phyloP scores from a whole-genome alignment of 2,797 vertebrate species.

The Gadopsis bispinosus region DNA sequence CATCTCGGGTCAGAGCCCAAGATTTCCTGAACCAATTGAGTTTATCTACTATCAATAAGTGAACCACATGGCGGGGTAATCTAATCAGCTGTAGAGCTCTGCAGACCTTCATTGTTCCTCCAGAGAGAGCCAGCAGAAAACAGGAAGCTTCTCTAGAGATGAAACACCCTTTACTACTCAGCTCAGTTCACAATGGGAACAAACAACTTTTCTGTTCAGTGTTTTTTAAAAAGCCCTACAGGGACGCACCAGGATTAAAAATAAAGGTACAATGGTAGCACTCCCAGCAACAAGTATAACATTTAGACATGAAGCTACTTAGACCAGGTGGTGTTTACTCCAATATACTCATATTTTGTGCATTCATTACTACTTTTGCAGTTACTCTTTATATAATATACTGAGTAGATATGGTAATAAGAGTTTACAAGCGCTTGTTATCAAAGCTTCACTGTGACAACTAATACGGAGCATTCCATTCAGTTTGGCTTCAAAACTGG shows the following conservation, averaged over 20 bases:
- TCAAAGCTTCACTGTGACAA: conserved; percentile 1
- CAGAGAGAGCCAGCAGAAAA: conserved; percentile 41
- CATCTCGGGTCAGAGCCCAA: conserved; percentile 14
- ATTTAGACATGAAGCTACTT: conserved; percentile 1
- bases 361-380: not conserved
- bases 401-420: not conserved
- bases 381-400: conserved; percentile 2
- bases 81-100: conserved; percentile 61
- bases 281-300: not conserved
- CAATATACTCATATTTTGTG: not conserved
- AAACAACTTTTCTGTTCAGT: conserved; percentile 42
- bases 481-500: conserved; percentile 27
- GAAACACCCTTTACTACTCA: conserved; percentile 35
- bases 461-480: not conserved
- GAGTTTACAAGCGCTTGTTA: not conserved
- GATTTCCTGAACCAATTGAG: conserved; percentile 50
- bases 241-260: conserved; percentile 12
- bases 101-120: conserved; percentile 53
- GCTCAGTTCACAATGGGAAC: conserved; percentile 42
- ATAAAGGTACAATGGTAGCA: conserved; percentile 1
- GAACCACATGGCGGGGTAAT: conserved; percentile 69
- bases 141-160: conserved; percentile 67
- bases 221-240: conserved; percentile 30
- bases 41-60: conserved; percentile 53
- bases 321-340: not conserved